These are phyloP conservation scores for Leptopilina syphax DNA, from an alignment of 2,888 invertebrate species.

Conservation along the genomic window DNA sequence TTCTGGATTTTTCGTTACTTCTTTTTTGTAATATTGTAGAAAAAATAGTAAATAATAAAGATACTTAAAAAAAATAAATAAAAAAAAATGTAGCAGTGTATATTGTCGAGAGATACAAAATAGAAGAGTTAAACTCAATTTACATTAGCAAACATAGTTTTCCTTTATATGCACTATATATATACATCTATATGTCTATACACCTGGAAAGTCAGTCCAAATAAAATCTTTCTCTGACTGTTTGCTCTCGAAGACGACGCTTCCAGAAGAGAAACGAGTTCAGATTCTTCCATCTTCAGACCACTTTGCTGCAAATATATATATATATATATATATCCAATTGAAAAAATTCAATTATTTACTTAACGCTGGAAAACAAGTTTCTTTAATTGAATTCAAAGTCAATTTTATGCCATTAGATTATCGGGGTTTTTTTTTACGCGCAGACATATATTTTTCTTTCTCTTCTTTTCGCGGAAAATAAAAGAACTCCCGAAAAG, in stretches of 20 bases:
- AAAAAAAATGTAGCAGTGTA: too few relatives aligned
- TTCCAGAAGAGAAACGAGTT: slow-evolving; percentile 9
- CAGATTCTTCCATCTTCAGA: slow-evolving; percentile 5
- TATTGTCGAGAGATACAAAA: not conserved
- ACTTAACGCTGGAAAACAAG: not conserved
- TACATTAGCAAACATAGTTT: slow-evolving; percentile 21
- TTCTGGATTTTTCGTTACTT: too few relatives aligned
- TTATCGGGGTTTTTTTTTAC: not conserved
- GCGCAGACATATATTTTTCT: not conserved
- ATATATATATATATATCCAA: slow-evolving; percentile 1
- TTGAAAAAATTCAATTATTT: slow-evolving; percentile 15
- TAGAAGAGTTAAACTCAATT: slow-evolving; percentile 32
- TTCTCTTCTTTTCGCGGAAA: too few relatives aligned
- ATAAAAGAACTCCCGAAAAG: too few relatives aligned
- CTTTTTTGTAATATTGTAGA: too few relatives aligned
- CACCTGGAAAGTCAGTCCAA: not conserved
- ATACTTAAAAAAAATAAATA: too few relatives aligned
- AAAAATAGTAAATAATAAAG: too few relatives aligned
- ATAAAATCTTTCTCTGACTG: not conserved
- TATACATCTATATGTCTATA: too few relatives aligned
- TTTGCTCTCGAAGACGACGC: not conserved
- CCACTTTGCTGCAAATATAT: not conserved
- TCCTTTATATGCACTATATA: not conserved
- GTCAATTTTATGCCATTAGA: not conserved
- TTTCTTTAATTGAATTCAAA: slow-evolving; percentile 8